A percentile compares a stretch with the other conserved stretches of the same genome.
Evolutionary conservation across 2,888 invertebrate species (phyloP).

Genomic region (Erynnis tages): DNA sequence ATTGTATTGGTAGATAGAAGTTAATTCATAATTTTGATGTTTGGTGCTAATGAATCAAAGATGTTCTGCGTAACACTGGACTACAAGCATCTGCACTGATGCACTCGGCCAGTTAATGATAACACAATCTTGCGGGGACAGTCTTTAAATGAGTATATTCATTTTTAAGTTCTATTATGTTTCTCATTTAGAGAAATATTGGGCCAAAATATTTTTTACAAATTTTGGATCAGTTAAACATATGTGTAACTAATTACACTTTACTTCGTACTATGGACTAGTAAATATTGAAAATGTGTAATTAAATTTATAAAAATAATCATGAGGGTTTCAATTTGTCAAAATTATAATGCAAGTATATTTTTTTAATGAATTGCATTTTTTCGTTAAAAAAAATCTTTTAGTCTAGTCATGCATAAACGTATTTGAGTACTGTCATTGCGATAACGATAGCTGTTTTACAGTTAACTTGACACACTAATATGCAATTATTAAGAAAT

Average conservation of each 20-base stretch:
- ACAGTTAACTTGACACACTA: no score
- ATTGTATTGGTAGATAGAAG: constrained; percentile 56
- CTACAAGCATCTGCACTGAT: background rate
- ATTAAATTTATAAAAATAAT: no score
- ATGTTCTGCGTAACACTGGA: constrained; percentile 31
- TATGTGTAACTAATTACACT: no score
- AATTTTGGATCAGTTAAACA: no score
- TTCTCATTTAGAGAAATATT: background rate
- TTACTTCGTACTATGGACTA: no score
- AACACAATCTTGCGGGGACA: constrained; percentile 40
- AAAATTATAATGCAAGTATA: no score
- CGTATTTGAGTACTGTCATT: background rate
- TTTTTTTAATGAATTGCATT: background rate
- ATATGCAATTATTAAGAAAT: no score
- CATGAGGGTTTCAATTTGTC: no score
- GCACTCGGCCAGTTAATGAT: constrained; percentile 36
- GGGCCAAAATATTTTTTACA: background rate
- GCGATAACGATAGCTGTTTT: no score
- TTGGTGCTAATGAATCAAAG: constrained; percentile 71
- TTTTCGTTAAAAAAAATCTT: no score
- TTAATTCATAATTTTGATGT: constrained; percentile 66
- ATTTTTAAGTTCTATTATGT: background rate
- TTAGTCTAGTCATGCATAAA: background rate
- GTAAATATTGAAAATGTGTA: no score
- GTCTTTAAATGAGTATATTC: background rate